phyloP scores from a whole-genome alignment of 2,888 invertebrate genomes.

The Orchestes rusci region DNA sequence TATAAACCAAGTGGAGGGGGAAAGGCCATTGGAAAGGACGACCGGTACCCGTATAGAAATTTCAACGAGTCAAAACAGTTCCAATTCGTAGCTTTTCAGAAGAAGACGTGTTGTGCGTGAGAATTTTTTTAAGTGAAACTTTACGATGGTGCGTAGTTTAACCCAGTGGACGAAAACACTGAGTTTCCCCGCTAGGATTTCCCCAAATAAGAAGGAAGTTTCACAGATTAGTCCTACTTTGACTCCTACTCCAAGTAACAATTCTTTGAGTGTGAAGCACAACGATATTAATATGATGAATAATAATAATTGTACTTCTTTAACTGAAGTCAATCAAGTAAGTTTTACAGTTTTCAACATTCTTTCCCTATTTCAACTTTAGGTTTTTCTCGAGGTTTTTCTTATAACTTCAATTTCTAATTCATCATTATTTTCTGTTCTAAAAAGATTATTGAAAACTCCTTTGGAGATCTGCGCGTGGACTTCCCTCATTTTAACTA shows the following conservation, averaged over 20 bases:
- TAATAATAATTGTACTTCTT: slow-evolving; percentile 31
- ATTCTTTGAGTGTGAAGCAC: slow-evolving; percentile 37
- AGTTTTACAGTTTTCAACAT: too few species aligned
- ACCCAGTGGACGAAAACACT: slow-evolving; percentile 88
- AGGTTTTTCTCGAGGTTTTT: too few species aligned
- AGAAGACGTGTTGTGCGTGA: neutral
- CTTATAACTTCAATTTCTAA: too few species aligned
- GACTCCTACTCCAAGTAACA: slow-evolving; percentile 52
- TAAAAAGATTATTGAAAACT: too few species aligned
- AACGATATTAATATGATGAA: slow-evolving; percentile 42
- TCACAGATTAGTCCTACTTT: slow-evolving; percentile 47
- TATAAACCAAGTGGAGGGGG: slow-evolving; percentile 33
- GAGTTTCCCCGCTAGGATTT: slow-evolving; percentile 80
- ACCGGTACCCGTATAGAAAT: slow-evolving; percentile 24
- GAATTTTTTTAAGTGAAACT: too few species aligned
- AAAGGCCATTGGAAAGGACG: slow-evolving; percentile 42
- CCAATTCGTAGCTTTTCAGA: neutral
- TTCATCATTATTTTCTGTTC: too few species aligned
- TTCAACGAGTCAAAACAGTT: neutral
- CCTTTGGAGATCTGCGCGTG: too few species aligned
- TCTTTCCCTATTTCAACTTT: too few species aligned
- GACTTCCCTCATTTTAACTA: too few species aligned
- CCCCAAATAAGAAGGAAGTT: slow-evolving; percentile 70
- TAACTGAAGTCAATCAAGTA: slow-evolving; percentile 40
- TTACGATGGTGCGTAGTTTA: slow-evolving; percentile 74